Evolutionary conservation across 2,113 vertebrate species (phyloP).

Genomic region (Spheniscus mendiculus): DNA sequence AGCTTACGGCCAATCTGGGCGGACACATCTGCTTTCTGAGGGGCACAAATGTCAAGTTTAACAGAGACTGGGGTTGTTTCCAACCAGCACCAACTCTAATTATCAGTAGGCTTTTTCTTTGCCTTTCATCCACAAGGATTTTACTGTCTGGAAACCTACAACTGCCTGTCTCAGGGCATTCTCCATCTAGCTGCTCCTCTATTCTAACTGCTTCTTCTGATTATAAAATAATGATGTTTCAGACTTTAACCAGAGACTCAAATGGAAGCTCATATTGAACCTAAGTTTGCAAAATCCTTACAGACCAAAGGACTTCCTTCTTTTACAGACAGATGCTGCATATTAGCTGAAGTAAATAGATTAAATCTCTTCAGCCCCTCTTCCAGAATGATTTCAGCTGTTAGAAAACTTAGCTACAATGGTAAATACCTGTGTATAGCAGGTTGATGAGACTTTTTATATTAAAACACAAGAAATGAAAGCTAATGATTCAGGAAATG

Average conservation of each 20-base stretch:
- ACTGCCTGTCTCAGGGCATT: neutral
- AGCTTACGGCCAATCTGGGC: neutral
- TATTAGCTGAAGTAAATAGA: neutral
- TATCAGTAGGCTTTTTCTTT: neutral
- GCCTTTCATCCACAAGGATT: neutral
- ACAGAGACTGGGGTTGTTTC: neutral
- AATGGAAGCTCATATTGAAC: neutral
- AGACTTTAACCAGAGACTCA: neutral
- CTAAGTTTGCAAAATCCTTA: neutral
- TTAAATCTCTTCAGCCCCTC: neutral
- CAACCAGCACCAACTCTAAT: neutral
- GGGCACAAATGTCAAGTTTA: neutral
- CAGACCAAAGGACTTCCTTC: neutral
- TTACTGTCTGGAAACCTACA: neutral
- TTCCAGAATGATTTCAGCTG: neutral
- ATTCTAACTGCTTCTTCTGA: neutral
- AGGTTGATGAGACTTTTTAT: neutral
- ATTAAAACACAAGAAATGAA: neutral
- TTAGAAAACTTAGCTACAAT: neutral
- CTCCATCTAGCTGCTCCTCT: neutral
- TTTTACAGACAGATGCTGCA: neutral
- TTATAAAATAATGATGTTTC: neutral
- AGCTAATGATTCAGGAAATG: neutral
- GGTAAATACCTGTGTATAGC: neutral
- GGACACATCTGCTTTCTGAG: neutral